Base-by-base conservation (phyloP, 2,113 vertebrate genomes). In the Syngnathus floridae region DNA sequence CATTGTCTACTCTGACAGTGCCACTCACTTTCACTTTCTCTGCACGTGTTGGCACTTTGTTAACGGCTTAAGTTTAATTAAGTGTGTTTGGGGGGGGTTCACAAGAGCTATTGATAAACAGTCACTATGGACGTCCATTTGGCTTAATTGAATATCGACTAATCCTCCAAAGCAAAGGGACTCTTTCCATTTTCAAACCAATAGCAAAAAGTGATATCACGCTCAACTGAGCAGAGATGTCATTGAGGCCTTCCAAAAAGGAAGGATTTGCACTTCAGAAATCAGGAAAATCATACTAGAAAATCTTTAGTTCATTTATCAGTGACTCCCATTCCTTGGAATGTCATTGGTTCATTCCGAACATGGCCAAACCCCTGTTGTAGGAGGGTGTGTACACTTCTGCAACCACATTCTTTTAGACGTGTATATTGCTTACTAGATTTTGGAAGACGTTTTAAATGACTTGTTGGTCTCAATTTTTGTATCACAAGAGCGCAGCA, bases 131-230 rank as follows among this genome's bases (percentile, higher is more conserved):
- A 73, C 66, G 76, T 75, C 80, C 78, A 71, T 71, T 68, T 69
- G 59, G 80, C 81, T 84, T 89, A 91, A 90, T 89, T 88, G 82
- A 88, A 88, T 89, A 90, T 90, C 58, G 88, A 90, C 84, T 80
- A 74, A 75, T 87, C 71, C 76, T 75, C 70, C 56, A 52, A 73
- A 70, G 22, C 69, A 74, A 70, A 69, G 60, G 72, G 86, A 82
- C 68, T 62, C 72, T 70, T 82, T 78, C 69, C 67, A 66, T 83
- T 78, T 78, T 70, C 51, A 37, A 37, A 64, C 67, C 66, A 76
- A 77, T 67, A 76, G 74, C 58, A 72, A 76, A 71, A n/a, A n/a
- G 69, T 76, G 75, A 88, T 82, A 75, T 73, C 78, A 81, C 49
- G 51, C 66, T 67, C 69, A 72, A 75, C 66, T 57, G 14, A 36